Evolutionary conservation across 2,888 invertebrate genomes (phyloP).

Genomic region (Elysia crispata): DNA sequence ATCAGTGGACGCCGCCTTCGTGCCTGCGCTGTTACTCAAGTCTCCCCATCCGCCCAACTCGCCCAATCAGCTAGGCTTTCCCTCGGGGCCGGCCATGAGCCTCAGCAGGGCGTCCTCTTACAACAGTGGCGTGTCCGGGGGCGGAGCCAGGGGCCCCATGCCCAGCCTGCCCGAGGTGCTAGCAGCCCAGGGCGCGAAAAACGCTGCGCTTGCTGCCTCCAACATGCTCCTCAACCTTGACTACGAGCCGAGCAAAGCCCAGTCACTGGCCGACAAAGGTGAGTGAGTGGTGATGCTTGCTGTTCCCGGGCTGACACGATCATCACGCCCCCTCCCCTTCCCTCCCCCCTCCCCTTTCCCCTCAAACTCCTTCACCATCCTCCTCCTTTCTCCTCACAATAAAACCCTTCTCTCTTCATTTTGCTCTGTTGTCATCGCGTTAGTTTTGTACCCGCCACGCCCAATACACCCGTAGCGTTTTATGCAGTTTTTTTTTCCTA

Average conservation of each 20-base stretch:
- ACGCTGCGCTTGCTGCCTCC: slow-evolving; percentile 86
- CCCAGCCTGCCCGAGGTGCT: slow-evolving; percentile 80
- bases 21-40: slow-evolving; percentile 64
- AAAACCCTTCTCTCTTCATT: too few species aligned
- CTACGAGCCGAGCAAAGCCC: slow-evolving; percentile 62
- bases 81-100: slow-evolving; percentile 50
- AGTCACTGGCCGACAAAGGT: slow-evolving; percentile 67
- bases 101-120: slow-evolving; percentile 59
- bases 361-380: not conserved
- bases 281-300: slow-evolving; percentile 55
- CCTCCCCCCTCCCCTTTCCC: not conserved
- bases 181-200: slow-evolving; percentile 89
- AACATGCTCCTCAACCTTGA: slow-evolving; percentile 60
- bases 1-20: slow-evolving; percentile 64
- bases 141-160: slow-evolving; percentile 60
- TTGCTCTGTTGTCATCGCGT: too few species aligned
- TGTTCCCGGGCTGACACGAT: slow-evolving; percentile 27
- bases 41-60: slow-evolving; percentile 66
- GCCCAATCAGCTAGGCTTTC: slow-evolving; percentile 66
- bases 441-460: too few species aligned
- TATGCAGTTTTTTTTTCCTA: too few species aligned
- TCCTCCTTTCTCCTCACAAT: too few species aligned
- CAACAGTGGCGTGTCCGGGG: slow-evolving; percentile 60
- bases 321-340: not conserved
- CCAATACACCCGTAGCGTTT: too few species aligned